Conservation (phyloP, 1,140 invertebrate genomes). For the Trinorchestia longiramus region DNA sequence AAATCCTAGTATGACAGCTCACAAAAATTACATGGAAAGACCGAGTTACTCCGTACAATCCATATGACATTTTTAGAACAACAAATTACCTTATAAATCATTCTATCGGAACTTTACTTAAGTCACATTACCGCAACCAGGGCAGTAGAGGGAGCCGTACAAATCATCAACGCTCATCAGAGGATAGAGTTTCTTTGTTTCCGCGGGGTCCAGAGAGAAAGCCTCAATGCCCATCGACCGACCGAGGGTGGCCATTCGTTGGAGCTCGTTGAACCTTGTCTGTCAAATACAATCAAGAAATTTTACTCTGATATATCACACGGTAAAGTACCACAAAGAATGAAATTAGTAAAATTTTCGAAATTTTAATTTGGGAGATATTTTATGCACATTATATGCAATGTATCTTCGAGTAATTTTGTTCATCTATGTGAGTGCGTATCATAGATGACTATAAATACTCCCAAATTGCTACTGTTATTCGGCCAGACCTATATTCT, state of each 20-base stretch:
- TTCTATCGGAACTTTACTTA: not conserved
- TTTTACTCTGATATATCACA: too few relatives aligned
- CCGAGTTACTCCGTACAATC: not conserved
- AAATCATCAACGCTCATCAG: constrained; percentile 81
- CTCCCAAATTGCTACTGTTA: too few relatives aligned
- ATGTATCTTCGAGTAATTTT: too few relatives aligned
- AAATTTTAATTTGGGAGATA: too few relatives aligned
- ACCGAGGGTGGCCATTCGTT: constrained; percentile 82
- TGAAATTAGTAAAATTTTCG: too few relatives aligned
- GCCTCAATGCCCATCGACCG: constrained; percentile 83
- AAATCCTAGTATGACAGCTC: not conserved
- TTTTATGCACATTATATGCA: too few relatives aligned
- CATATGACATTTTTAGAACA: not conserved
- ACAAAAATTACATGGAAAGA: not conserved
- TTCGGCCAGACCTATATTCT: too few relatives aligned
- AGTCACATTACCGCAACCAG: constrained; percentile 76
- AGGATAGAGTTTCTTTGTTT: constrained; percentile 79
- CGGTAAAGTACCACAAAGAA: too few relatives aligned
- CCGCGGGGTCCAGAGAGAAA: constrained; percentile 78
- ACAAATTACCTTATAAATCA: not conserved
- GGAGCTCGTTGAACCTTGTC: constrained; percentile 85
- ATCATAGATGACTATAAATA: too few relatives aligned
- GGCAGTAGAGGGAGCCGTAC: constrained; percentile 82
- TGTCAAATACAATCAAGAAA: constrained; percentile 70
- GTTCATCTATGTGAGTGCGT: too few relatives aligned